Evolutionary conservation across 2,113 vertebrate species (phyloP).

Genomic region (Pelvicachromis taeniatus): DNA sequence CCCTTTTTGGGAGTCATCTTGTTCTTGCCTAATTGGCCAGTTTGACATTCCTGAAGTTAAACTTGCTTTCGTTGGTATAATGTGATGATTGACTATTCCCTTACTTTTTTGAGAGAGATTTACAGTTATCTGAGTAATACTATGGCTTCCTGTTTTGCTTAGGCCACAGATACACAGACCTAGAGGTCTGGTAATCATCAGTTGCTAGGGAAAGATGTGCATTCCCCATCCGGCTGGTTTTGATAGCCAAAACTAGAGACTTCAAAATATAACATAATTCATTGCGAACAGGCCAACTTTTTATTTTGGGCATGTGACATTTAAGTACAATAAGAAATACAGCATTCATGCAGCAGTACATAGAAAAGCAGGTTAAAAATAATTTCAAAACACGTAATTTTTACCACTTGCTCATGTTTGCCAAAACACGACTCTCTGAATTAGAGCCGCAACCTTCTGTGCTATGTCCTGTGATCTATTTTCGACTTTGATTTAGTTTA

Average conservation of each 20-base stretch:
- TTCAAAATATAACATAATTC: background rate
- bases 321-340: background rate
- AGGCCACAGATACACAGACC: background rate
- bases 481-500: constrained; percentile 9
- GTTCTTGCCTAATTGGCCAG: background rate
- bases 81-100: background rate
- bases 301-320: background rate
- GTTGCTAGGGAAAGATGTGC: background rate
- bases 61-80: background rate
- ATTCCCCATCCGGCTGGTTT: background rate
- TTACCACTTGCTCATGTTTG: background rate
- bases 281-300: background rate
- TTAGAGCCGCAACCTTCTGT: background rate
- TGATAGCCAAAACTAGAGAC: background rate
- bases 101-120: background rate
- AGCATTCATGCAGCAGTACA: background rate
- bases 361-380: background rate
- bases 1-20: rapidly evolving
- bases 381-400: background rate
- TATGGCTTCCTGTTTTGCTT: background rate
- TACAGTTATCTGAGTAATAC: background rate
- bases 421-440: background rate
- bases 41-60: background rate
- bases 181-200: background rate
- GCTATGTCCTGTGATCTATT: constrained; percentile 22